Base-by-base conservation (phyloP, 2,797 vertebrate genomes). In the Acropternis orthonyx region DNA sequence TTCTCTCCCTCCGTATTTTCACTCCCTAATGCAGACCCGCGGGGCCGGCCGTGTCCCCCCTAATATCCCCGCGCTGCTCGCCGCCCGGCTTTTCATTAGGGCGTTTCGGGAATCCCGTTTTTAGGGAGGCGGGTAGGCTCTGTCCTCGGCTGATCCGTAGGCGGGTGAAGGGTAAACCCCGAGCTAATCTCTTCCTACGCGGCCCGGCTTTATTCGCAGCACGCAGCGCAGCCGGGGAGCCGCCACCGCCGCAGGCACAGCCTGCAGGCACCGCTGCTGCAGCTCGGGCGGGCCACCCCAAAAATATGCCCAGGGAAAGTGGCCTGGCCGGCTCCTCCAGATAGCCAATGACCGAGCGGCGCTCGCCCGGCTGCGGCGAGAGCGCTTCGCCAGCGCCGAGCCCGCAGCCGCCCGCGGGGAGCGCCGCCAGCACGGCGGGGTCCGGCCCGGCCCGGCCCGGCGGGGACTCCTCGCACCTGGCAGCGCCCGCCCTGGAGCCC, bases 191-290 rank as follows among this genome's bases (percentile, higher is more conserved):
- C 68, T 83, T 67, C 84, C 84, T 46, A 75, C 54, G n/a, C 49
- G 6, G 80, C 68, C 39, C 71, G 88, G 69, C 87, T 95, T 87
- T 96, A 95, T 88, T 93, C 83, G 82, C 74, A 19, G 61, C 48
- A 7, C 27, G 43, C 26, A 62, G 68, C 36, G 24, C n/a, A 18
- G 75, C 48, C 30, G 24, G 41, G n/a, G 8, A 68, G 21, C 66
- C 62, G 28, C 19, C 46, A 18, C 21, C 23, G 36, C 59, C 18
- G 61, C 15, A 14, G 67, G 56, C 67, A 7, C 66, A 48, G 68
- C 66, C 71, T 9, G 37, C 24, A 15, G 86, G 58, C 56, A 19
- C 51, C 8, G 48, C 37, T 8, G 73, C 43, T 41, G 36, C 27
- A 43, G 28, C 32, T 39, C 13, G 15, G n/a, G 15, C 30, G 62